Evolutionary conservation across 2,888 invertebrate species (phyloP), one percentile per base, ranked within the genome.

Genomic region (Hydrotaea diabolus): DNA sequence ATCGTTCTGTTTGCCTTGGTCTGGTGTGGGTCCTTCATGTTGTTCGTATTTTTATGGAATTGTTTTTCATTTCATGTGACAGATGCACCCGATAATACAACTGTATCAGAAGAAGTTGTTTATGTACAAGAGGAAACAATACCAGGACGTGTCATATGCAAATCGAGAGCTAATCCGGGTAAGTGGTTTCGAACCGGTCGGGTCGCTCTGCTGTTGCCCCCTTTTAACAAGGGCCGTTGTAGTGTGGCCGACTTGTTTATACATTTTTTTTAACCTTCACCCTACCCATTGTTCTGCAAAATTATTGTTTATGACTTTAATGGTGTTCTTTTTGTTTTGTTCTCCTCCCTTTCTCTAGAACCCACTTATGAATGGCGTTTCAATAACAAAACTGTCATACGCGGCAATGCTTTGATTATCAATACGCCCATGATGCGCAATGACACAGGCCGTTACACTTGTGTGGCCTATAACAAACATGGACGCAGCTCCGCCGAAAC

Each of bases 21-120:
- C 21, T 31, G 69, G 55, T 39, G 36, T 36, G 3, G n/a, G 46
- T 43, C 39, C 15, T 19, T 31, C 31, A 31, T 31, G 26, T 71
- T 66, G 69, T 77, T 53, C n/a, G 7, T 46, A 23, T 26, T 64
- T 64, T 15, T 59, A 79, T 36, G n/a, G 8, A 79, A 78, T 82
- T 85, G 79, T 82, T 78, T 83, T 79, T 80, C 80, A 77, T 80
- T 85, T 83, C 80, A 73, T 85, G 74, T 74, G 82, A 86, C 86
- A 96, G 96, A 95, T 93, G 95, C 96, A 86, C 98, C 98, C n/a
- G 97, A 97, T 90, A 96, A 97, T 89, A 95, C 97, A 87, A 95
- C 95, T 0, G 96, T 97, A 11, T 95, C 95, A 3, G 90, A 91
- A 80, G 89, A 87, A 53, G 86, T 88, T 86, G 91, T 93, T 75